These are phyloP conservation scores for Eulimnadia texana DNA, from an alignment of 1,140 invertebrate species.

Conservation along the genomic window DNA sequence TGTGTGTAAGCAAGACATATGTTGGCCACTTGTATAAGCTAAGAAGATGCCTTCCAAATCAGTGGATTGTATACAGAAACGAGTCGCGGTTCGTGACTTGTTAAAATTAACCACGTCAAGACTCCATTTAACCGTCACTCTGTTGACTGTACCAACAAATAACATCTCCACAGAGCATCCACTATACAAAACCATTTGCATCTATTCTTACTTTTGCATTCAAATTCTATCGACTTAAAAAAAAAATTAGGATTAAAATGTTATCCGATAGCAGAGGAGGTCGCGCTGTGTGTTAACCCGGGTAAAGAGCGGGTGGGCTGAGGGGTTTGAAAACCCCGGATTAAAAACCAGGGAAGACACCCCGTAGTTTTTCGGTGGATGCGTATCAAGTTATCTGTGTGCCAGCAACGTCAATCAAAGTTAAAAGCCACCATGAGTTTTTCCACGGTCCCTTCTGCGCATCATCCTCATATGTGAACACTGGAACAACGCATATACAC, in stretches of 20 bases:
- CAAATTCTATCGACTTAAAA: neutral
- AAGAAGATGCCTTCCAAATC: neutral
- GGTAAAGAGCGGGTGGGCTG: neutral
- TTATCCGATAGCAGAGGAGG: too few relatives aligned
- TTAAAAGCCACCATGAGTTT: neutral
- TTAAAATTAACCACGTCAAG: neutral
- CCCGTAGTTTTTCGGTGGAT: neutral
- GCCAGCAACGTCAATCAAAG: neutral
- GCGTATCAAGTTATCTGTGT: neutral
- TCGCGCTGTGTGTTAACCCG: too few relatives aligned
- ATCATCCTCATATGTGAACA: neutral
- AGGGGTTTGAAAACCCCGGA: neutral
- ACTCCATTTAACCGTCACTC: neutral
- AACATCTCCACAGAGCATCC: neutral
- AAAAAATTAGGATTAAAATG: too few relatives aligned
- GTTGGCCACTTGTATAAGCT: neutral
- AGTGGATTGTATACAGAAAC: neutral
- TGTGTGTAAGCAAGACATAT: neutral
- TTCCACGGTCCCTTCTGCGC: neutral
- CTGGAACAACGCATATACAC: neutral
- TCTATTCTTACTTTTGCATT: neutral
- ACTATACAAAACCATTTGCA: neutral
- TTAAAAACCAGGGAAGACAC: neutral
- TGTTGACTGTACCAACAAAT: neutral
- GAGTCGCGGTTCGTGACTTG: neutral